phyloP scores from a whole-genome alignment of 2,113 vertebrate species.

The Cromileptes altivelis region DNA sequence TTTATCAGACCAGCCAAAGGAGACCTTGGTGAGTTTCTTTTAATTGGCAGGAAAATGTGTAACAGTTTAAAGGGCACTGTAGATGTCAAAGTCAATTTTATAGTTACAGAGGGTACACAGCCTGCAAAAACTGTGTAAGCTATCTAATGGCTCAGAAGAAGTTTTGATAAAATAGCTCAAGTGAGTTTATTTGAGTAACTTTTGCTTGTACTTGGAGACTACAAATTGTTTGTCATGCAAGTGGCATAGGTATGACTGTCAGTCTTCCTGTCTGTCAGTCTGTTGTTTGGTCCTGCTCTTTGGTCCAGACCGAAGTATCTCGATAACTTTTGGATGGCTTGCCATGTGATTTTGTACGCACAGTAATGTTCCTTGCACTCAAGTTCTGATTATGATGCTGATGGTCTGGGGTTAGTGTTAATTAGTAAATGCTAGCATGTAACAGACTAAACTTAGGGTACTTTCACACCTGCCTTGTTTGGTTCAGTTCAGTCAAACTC shows the following conservation, averaged over 20 bases:
- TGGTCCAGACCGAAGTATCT: neutral
- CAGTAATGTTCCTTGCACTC: neutral
- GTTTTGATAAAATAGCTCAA: neutral
- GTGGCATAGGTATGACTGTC: neutral
- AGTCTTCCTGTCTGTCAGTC: neutral
- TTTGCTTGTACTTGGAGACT: neutral
- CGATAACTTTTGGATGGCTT: neutral
- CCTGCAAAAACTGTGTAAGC: neutral
- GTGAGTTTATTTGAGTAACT: neutral
- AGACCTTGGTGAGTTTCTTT: neutral
- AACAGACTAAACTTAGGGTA: neutral
- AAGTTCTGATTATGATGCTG: neutral
- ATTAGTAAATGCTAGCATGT: neutral
- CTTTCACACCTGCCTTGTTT: neutral
- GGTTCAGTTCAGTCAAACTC: too few species aligned
- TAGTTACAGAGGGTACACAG: neutral
- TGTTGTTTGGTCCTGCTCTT: neutral
- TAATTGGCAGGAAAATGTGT: slow-evolving; percentile 5
- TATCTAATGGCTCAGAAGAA: neutral
- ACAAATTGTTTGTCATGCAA: neutral
- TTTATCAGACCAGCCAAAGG: neutral
- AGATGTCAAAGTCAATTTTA: neutral
- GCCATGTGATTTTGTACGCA: neutral
- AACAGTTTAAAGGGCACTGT: neutral
- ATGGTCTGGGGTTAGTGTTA: neutral